phyloP scores from a whole-genome alignment of 2,797 vertebrate genomes.

The Malurus splendens region DNA sequence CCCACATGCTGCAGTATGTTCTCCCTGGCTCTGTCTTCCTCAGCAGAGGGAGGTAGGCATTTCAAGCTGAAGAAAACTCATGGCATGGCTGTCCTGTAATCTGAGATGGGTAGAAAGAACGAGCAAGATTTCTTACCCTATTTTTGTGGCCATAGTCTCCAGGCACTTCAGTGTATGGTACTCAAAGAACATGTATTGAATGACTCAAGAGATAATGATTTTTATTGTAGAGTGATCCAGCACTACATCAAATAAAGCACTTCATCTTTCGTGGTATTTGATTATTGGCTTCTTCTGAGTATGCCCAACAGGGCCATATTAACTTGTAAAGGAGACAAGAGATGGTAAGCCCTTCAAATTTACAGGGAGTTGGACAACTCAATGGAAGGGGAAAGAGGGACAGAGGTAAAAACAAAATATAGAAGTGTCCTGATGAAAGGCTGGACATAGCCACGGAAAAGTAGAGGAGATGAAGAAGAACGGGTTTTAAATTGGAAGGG shows the following conservation, averaged over 20 bases:
- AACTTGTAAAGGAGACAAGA: background rate
- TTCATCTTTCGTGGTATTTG: background rate
- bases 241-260: background rate
- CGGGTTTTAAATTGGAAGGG: background rate
- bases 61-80: background rate
- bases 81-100: background rate
- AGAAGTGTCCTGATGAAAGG: background rate
- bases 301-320: background rate
- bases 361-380: background rate
- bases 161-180: background rate
- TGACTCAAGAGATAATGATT: background rate
- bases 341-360: background rate
- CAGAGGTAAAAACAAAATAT: background rate
- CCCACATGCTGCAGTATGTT: background rate
- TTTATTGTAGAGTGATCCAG: background rate
- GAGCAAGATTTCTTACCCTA: background rate
- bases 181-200: background rate
- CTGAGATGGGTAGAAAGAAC: background rate
- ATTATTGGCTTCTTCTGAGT: background rate
- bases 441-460: background rate
- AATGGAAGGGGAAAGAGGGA: background rate
- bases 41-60: background rate
- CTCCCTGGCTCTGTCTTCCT: background rate
- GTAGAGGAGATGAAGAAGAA: background rate
- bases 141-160: background rate